Evolutionary conservation across 2,113 vertebrate genomes (phyloP).

Genomic region (Silurus meridionalis): DNA sequence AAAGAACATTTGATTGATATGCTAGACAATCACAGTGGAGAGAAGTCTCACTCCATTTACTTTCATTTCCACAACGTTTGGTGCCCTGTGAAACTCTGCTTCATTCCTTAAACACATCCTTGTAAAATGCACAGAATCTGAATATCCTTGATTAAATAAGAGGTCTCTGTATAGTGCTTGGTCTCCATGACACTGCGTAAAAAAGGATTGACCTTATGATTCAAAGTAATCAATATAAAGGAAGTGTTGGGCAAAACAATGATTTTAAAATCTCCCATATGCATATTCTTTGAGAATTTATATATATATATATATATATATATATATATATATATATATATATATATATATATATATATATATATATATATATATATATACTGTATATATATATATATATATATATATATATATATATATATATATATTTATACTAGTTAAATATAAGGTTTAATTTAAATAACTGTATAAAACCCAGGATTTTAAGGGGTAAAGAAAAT

Average conservation of each 20-base stretch:
- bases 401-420: too few relatives aligned
- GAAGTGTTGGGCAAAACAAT: background rate
- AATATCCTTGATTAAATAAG: conserved; percentile 38
- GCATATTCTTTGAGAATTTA: background rate
- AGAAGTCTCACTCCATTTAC: conserved; percentile 49
- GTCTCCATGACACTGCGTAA: background rate
- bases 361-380: too few relatives aligned
- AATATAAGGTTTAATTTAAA: too few relatives aligned
- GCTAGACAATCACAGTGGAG: conserved; percentile 46
- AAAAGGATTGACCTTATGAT: conserved; percentile 19
- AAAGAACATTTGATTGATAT: conserved; percentile 51
- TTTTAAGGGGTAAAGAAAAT: background rate
- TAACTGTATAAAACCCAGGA: too few relatives aligned
- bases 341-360: too few relatives aligned
- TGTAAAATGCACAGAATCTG: conserved; percentile 27
- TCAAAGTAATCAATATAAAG: background rate
- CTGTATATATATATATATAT: too few relatives aligned
- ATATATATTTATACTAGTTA: too few relatives aligned
- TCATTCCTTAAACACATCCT: conserved; percentile 46
- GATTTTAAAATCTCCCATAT: background rate
- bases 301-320: too few relatives aligned
- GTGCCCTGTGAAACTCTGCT: conserved; percentile 37
- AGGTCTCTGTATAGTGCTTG: background rate
- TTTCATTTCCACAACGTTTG: conserved; percentile 44
- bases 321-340: too few relatives aligned